phyloP scores from a whole-genome alignment of 2,888 invertebrate species.

The Allophyes oxyacanthae region DNA sequence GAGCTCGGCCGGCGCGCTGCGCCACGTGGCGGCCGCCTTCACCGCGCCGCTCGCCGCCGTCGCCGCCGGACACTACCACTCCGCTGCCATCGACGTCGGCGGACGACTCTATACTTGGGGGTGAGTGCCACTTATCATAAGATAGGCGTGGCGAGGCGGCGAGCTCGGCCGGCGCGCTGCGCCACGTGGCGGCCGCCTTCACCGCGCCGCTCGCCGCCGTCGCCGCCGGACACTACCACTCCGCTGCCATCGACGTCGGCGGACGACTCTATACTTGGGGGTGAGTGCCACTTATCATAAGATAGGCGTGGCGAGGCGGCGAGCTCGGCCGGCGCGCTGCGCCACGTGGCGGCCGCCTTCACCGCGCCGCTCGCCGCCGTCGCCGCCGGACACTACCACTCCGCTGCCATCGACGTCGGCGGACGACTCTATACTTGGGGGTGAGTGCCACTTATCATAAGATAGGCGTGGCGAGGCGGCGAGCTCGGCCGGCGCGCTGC shows the following conservation, averaged over 20 bases:
- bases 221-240: no score
- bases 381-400: no score
- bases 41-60: constrained; percentile 88
- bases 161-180: constrained; percentile 91
- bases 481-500: no score
- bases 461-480: no score
- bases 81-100: constrained; percentile 92
- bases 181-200: constrained; percentile 89
- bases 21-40: constrained; percentile 89
- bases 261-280: constrained; percentile 97
- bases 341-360: constrained; percentile 89
- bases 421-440: constrained; percentile 97
- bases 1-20: constrained; percentile 91
- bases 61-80: no score
- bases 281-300: constrained; percentile 65
- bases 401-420: constrained; percentile 92
- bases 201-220: constrained; percentile 88
- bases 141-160: constrained; percentile 21
- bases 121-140: constrained; percentile 65
- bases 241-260: constrained; percentile 92
- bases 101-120: constrained; percentile 97
- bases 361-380: constrained; percentile 88
- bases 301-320: constrained; percentile 21
- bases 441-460: constrained; percentile 65
- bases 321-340: constrained; percentile 91